Base-by-base conservation (phyloP, 1,140 invertebrate genomes). In the Drosophila punjabiensis region DNA sequence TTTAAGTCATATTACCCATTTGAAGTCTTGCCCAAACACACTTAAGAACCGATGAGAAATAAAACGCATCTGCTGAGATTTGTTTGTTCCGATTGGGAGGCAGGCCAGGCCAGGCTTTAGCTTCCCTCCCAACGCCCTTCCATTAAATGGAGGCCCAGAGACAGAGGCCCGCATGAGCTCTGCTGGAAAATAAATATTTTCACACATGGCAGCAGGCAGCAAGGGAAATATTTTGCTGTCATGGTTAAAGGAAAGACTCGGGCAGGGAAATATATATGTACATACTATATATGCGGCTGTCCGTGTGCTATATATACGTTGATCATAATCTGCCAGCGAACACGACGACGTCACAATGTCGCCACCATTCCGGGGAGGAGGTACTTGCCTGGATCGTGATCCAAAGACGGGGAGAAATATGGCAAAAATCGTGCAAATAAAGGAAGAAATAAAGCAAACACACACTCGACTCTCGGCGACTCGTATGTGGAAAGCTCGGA, bases 171-270 rank as follows among this genome's bases (percentile, higher is more conserved):
- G 71, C 71, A 74, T 74, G 68, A 45, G 70, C 45, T 58, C 30
- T 32, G 37, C 35, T 73, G 71, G 56, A 74, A 74, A 74, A 74
- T 74, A 74, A 74, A 74, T 74, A 76, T 76, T 76, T 85, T 85
- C 82, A 86, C 82, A 86, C 82, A 86, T 86, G 79, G 73, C 82
- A 86, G 56, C 45, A 52, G 37, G 63, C 33, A 45, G 37, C 63
- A 76, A 77, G 66, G 76, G 73, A 87, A 77, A 80, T 83, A 83
- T 87, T 79, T 87, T 68, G 80, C 75, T 88, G 76, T 87, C 84
- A 83, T 87, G 84, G 65, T 66, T 87, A 75, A 77, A 81, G 73
- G 58, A 88, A 88, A 88, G 76, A 53, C 30, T 50, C 48, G 9
- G 52, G 37, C 73, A 52, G 50, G 55, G 59, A 43, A 43, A 76